Evolutionary conservation across 2,888 invertebrate genomes (phyloP).

Genomic region (Oxystoma pomonae): DNA sequence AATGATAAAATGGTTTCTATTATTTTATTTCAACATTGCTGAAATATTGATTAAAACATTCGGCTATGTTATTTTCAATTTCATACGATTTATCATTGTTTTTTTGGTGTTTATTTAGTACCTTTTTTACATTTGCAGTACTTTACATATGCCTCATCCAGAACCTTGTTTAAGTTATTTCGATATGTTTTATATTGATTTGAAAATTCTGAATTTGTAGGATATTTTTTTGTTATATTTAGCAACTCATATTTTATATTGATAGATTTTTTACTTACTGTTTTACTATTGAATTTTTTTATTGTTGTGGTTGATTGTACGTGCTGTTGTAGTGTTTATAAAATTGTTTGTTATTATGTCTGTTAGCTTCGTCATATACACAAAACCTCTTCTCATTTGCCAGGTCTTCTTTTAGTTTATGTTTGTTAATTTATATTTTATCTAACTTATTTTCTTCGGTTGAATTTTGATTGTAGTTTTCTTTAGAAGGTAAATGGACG

Average conservation of each 20-base stretch:
- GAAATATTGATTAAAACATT: slow-evolving; percentile 6
- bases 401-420: not conserved
- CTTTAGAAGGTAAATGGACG: not conserved
- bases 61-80: slow-evolving; percentile 3
- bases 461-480: not conserved
- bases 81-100: not conserved
- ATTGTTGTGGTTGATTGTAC: slow-evolving; percentile 1
- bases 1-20: slow-evolving; percentile 4
- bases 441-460: not conserved
- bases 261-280: not conserved
- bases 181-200: not conserved
- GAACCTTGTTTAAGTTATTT: slow-evolving; percentile 4
- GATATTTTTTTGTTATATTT: slow-evolving; percentile 6
- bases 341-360: not conserved
- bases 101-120: not conserved
- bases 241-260: slow-evolving; percentile 1
- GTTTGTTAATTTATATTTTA: not conserved
- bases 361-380: not conserved
- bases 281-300: not conserved
- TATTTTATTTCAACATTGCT: slow-evolving; percentile 4
- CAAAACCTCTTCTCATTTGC: not conserved
- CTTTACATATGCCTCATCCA: not conserved
- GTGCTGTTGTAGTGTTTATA: not conserved
- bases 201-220: not conserved
- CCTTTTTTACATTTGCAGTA: slow-evolving; percentile 6